phyloP scores from a whole-genome alignment of 2,888 invertebrate species.

The Spodoptera exigua region DNA sequence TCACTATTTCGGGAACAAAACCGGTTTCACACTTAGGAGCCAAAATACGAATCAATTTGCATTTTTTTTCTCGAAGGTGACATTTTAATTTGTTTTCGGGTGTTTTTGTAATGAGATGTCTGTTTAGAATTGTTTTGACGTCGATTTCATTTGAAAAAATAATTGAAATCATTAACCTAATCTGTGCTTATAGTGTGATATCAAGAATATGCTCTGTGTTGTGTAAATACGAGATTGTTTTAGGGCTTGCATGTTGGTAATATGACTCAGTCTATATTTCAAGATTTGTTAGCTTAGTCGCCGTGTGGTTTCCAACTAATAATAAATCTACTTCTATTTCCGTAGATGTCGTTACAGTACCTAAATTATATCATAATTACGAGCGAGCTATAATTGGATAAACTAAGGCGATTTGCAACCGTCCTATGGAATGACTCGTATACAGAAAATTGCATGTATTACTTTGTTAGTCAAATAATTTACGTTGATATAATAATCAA shows the following conservation, averaged over 20 bases:
- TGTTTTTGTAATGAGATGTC: slow-evolving; percentile 7
- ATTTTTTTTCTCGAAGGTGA: slow-evolving; percentile 34
- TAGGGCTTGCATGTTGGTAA: slow-evolving; percentile 15
- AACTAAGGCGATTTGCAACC: too few species aligned
- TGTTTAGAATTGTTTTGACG: slow-evolving; percentile 9
- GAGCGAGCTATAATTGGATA: too few species aligned
- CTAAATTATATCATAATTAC: slow-evolving; percentile 1
- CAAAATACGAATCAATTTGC: slow-evolving; percentile 35
- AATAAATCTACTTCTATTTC: slow-evolving; percentile 22
- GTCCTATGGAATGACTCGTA: too few species aligned
- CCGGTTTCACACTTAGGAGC: slow-evolving; percentile 37
- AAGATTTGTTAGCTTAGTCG: slow-evolving; percentile 19
- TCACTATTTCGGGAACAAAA: slow-evolving; percentile 50
- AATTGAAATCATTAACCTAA: slow-evolving; percentile 28
- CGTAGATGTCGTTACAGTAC: slow-evolving; percentile 5
- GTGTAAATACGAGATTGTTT: not conserved
- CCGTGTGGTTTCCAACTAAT: slow-evolving; percentile 14
- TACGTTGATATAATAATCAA: too few species aligned
- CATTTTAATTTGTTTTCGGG: slow-evolving; percentile 19
- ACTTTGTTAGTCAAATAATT: too few species aligned
- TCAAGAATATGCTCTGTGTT: not conserved
- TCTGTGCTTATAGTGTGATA: not conserved
- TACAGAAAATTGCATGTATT: too few species aligned
- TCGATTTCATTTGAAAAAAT: slow-evolving; percentile 1
- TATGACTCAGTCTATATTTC: slow-evolving; percentile 29